Evolutionary conservation across 2,797 vertebrate genomes (phyloP).

Genomic region (Neosalanx taihuensis): DNA sequence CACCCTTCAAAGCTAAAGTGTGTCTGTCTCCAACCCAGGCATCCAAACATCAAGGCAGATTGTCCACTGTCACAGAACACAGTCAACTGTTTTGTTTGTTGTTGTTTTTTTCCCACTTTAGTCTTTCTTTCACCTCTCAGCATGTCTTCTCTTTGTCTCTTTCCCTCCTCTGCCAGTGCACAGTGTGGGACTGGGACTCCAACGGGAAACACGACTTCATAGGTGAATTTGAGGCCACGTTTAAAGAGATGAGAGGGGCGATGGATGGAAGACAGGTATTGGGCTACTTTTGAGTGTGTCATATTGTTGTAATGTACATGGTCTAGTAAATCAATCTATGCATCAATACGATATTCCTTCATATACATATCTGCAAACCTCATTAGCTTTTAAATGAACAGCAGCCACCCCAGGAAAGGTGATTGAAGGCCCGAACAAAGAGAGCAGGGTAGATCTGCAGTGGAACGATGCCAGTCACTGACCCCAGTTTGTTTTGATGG

Average conservation of each 20-base stretch:
- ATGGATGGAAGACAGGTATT: conserved; percentile 76
- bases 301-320: too few species aligned
- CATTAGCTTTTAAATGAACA: too few species aligned
- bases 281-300: background rate
- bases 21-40: conserved; percentile 96
- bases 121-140: conserved; percentile 10
- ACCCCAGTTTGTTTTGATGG: background rate
- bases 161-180: conserved; percentile 67
- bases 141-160: conserved; percentile 16
- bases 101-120: conserved; percentile 47
- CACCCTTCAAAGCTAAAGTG: conserved; percentile 68
- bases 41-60: conserved; percentile 76
- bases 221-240: conserved; percentile 81
- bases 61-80: too few species aligned
- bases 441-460: conserved; percentile 19
- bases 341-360: too few species aligned
- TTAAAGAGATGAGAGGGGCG: conserved; percentile 83
- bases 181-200: conserved; percentile 86
- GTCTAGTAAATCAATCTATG: too few species aligned
- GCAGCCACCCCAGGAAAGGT: too few species aligned
- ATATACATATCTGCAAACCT: too few species aligned
- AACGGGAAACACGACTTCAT: conserved; percentile 90
- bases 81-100: conserved; percentile 29
- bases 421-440: background rate
- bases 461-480: conserved; percentile 24